Evolutionary conservation across 2,797 vertebrate species (phyloP), one percentile per base, ranked within the genome.

Genomic region (Erethizon dorsatum): DNA sequence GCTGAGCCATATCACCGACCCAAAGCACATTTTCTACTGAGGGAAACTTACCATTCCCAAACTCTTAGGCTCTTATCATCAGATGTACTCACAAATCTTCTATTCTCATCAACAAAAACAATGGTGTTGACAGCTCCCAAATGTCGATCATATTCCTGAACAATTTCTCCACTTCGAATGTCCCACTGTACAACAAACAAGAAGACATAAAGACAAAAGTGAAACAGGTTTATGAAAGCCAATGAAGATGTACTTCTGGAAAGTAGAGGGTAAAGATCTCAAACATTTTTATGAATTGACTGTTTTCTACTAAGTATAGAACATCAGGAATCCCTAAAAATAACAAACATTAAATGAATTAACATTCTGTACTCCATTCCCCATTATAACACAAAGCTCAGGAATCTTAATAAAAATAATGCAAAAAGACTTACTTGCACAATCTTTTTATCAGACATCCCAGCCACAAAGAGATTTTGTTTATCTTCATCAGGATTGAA

Each of bases 401-500:
- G 12, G 20, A 90, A 84, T 69, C 54, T 93, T 41, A 89, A 79
- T 73, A 86, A 78, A 89, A 87, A 56, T 24, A 90, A 18, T 26
- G 73, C 56, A 75, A 41, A 84, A 97, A 96, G 90, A 82, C 97
- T 97, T 98, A 99, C 99, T 99, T 99, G 99, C 41, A 99, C 99
- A 73, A 99, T 99, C 99, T 99, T 99, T 97, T 99, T 99, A 98
- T 99, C 99, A 0, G 99, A 99, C 99, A 99, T 99, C 57, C 99
- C 99, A 47, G 99, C 99, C 95, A 99, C 99, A 97, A 99, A 99
- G 57, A 99, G 99, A 98, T 98, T 99, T 97, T 99, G 99, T 94
- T 99, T 99, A 97, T 99, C 99, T 98, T 99, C 99, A 10, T 99
- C 99, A 15, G 99, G 99, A 98, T 99, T 99, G 98, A 99, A 99